Evolutionary conservation across 1,140 invertebrate genomes (phyloP), one percentile per base, ranked within the genome.

Genomic region (Brachionus plicatilis): DNA sequence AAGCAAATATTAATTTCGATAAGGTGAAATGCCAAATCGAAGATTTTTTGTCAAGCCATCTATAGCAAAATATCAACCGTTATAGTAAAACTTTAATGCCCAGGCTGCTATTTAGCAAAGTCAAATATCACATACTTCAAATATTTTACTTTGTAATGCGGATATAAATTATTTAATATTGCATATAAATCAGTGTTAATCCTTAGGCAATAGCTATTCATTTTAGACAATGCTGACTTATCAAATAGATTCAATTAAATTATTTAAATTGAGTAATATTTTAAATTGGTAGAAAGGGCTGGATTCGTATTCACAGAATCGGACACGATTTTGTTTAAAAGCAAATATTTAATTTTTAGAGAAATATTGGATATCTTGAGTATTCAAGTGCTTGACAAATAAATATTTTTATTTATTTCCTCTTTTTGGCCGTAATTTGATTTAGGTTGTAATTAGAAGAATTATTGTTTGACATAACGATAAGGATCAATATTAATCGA

Each of bases 81-180:
- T 20, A 20, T 20, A 24, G 53, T 9, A 60, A 60, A 9, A 27
- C 17, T 60, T 27, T 20, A 20, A 2, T 60, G 53, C 8, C 17
- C 53, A 60, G 53, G 53, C 53, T 68, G 66, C 33, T 68, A 68
- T 68, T 68, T 37, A 60, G 33, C 33, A 8, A 68, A 68, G 29
- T 14, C 27, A 68, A 68, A 68, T 68, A 68, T 68, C 66, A 68
- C 66, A 33, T 68, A 68, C 17, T 33, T 33, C 33, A 68, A 68
- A 68, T 68, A 68, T 68, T 68, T 33, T 33, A 17, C n/a, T 68
- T 68, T 33, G 27, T 41, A 68, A 68, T 68, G 33, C 27, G 66
- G 66, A 68, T 33, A 68, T 68, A 17, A 68, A 68, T 68, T 68
- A 68, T 68, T 68, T 33, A 68, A 68, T 68, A 68, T 68, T 68